phyloP scores from a whole-genome alignment of 2,888 invertebrate genomes.

The Leptogaster cylindrica region DNA sequence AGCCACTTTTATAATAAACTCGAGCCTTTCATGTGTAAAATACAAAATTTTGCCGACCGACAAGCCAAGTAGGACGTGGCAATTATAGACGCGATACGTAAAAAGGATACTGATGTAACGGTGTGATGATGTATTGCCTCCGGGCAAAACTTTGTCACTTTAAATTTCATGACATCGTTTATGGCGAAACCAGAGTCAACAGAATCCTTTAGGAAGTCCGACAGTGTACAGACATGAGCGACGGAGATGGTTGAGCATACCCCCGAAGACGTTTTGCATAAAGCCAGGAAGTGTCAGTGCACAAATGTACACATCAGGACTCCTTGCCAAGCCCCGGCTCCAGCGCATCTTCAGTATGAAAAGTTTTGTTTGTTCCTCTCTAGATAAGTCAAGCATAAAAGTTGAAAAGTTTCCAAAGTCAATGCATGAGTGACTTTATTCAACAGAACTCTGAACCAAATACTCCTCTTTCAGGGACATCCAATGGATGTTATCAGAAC shows the following conservation, averaged over 20 bases:
- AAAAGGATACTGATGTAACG: not conserved
- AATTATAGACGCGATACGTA: conserved; percentile 14
- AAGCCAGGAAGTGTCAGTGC: conserved; percentile 35
- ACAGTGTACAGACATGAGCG: not conserved
- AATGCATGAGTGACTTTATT: conserved; percentile 31
- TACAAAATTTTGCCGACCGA: not conserved
- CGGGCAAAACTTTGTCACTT: conserved; percentile 24
- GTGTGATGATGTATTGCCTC: conserved; percentile 1
- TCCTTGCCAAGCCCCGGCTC: conserved; percentile 15
- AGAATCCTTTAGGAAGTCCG: conserved; percentile 36
- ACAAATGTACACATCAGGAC: conserved; percentile 30
- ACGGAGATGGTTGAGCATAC: conserved; percentile 8
- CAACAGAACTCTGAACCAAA: conserved; percentile 25
- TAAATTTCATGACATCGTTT: conserved; percentile 44
- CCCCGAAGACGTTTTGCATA: conserved; percentile 30
- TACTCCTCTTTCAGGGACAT: conserved; percentile 34
- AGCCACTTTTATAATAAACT: not conserved
- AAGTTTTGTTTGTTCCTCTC: conserved; percentile 32
- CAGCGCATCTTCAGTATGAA: conserved; percentile 14
- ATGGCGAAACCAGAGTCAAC: conserved; percentile 40
- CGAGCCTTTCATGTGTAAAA: not conserved
- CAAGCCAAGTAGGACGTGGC: conserved; percentile 19
- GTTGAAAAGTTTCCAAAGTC: conserved; percentile 27
- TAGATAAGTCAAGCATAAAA: conserved; percentile 37
- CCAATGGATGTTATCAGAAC: conserved; percentile 28